Conservation (phyloP, 1,140 invertebrate genomes). For the Hormaphis cornu region DNA sequence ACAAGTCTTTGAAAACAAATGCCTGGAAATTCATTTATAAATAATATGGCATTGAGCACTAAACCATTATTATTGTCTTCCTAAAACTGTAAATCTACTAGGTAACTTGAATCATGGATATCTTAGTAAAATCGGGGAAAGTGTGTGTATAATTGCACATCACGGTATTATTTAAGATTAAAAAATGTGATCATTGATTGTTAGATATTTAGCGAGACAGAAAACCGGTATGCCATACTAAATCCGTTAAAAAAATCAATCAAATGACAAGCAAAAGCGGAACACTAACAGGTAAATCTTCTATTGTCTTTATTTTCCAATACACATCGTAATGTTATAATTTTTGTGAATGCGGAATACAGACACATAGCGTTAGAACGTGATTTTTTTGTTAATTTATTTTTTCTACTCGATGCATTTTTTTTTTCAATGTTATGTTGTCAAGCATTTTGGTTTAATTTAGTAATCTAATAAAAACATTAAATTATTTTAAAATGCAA, state of each 20-base stretch:
- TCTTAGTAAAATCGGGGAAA: constrained; percentile 7
- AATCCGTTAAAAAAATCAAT: not conserved
- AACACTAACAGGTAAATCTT: not conserved
- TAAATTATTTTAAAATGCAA: no score
- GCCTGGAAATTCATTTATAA: not conserved
- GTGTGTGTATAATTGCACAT: not conserved
- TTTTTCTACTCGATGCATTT: no score
- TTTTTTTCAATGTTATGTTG: no score
- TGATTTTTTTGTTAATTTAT: no score
- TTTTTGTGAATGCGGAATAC: no score
- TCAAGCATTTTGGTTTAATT: no score
- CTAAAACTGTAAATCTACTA: not conserved
- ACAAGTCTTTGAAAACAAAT: no score
- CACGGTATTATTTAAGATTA: not conserved
- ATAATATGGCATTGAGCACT: not conserved
- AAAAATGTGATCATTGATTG: not conserved
- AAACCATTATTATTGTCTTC: not conserved
- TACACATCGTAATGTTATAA: not conserved
- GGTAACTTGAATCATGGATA: not conserved
- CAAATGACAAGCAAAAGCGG: not conserved
- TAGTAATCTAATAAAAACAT: no score
- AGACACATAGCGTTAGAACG: no score
- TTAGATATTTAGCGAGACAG: not conserved
- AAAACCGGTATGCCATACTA: not conserved
- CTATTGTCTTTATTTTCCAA: not conserved